A percentile compares a stretch with the other conserved stretches of the same genome.
Evolutionary conservation across 2,797 vertebrate species (phyloP).

Genomic region (Choloepus didactylus): DNA sequence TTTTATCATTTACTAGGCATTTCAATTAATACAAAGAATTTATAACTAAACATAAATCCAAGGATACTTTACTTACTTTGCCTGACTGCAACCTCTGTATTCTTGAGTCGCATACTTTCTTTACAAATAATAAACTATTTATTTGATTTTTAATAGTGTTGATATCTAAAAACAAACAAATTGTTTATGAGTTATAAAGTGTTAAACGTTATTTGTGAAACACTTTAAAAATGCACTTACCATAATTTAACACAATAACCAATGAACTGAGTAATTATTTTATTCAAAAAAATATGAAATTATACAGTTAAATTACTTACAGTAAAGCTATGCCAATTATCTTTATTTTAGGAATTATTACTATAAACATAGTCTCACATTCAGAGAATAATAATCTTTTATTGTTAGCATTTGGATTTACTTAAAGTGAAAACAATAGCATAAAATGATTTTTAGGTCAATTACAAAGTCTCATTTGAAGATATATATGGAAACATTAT

Average conservation of each 20-base stretch:
- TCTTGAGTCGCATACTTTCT: slow-evolving; percentile 99
- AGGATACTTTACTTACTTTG: slow-evolving; percentile 92
- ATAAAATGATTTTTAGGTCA: slow-evolving; percentile 25
- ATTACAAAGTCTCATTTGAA: slow-evolving; percentile 42
- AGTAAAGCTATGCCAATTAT: slow-evolving; percentile 49
- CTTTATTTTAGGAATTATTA: not conserved
- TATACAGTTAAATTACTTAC: slow-evolving; percentile 55
- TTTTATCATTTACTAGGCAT: slow-evolving; percentile 17
- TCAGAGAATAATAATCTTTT: slow-evolving; percentile 42
- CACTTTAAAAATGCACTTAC: slow-evolving; percentile 46
- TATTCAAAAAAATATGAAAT: slow-evolving; percentile 47
- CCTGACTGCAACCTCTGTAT: slow-evolving; percentile 98
- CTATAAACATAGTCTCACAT: not conserved
- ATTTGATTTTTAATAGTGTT: slow-evolving; percentile 99
- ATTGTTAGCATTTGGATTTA: slow-evolving; percentile 5
- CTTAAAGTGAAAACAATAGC: slow-evolving; percentile 19
- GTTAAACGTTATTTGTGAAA: slow-evolving; percentile 17
- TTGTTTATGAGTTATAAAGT: slow-evolving; percentile 49
- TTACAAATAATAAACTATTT: slow-evolving; percentile 99
- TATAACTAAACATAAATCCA: slow-evolving; percentile 59
- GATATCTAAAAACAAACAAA: slow-evolving; percentile 93
- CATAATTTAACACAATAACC: slow-evolving; percentile 64
- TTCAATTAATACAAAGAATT: slow-evolving; percentile 39
- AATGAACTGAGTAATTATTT: slow-evolving; percentile 15
- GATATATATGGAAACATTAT: not conserved